Conservation (phyloP, 1,140 invertebrate species). For the Caenorhabditis elegans region WBcel235 BX284606.5:9435501-9436000, state of each 20-base stretch:
- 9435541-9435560: constrained; percentile 80
- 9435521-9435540: constrained; percentile 79
- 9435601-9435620: constrained; percentile 77
- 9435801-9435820: no score
- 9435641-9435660: constrained; percentile 78
- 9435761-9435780: constrained; percentile 70
- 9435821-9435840: no score
- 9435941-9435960: no score
- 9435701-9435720: constrained; percentile 78
- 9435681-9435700: constrained; percentile 87
- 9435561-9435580: constrained; percentile 81
- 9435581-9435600: constrained; percentile 80
- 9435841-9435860: no score
- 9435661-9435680: constrained; percentile 81
- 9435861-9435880: no score
- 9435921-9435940: no score
- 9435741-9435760: constrained; percentile 72
- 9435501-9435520: constrained; percentile 78
- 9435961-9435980: no score
- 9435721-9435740: constrained; percentile 71
- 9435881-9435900: no score
- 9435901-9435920: no score
- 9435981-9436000: no score
- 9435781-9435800: constrained; percentile 69
- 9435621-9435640: constrained; percentile 77